Evolutionary conservation across 2,797 vertebrate genomes (phyloP), one percentile per base, ranked within the genome.

Genomic region (Ispidina picta): DNA sequence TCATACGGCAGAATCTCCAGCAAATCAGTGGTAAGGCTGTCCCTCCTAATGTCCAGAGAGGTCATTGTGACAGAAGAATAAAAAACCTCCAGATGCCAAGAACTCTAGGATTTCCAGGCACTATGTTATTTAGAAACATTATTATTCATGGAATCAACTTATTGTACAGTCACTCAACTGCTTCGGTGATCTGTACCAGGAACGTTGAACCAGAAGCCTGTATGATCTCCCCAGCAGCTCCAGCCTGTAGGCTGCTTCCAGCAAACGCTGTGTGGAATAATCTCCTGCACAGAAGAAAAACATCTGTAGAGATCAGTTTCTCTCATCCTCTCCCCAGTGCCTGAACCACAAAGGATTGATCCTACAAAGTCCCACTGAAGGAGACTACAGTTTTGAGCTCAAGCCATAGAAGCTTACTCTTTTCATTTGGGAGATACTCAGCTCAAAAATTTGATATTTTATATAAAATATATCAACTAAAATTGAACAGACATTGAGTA

Each of bases 291-390:
- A 79, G 80, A 91, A 65, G 23, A 88, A 73, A 91, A 94, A 60
- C 68, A 85, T 51, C 64, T 94, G 58, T 25, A 80, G 49, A 74
- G 22, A 89, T 82, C 56, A 64, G 28, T 88, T 92, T 88, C 68
- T 56, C 3, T 44, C 84, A 52, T 83, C 70, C 35, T 90, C 44
- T 69, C 39, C 51, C 41, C 29, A 0, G 0, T 16, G 68, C 29
- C 37, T 91, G 79, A 84, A 84, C 71, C 74, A 68, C 74, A 91
- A 62, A 73, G 43, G 62, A 63, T 86, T 73, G 71, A 79, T 69
- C 37, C 37, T 84, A 48, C 79, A 88, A 84, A 56, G 31, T 54
- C 58, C 37, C 13, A 79, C 55, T 64, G 64, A 84, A 79, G 31
- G 12, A 92, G 37, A 25, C 68, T 82, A 43, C 33, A 64, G 20